Evolutionary conservation across 2,113 vertebrate genomes (phyloP).

Genomic region (Delphinapterus leucas): DNA sequence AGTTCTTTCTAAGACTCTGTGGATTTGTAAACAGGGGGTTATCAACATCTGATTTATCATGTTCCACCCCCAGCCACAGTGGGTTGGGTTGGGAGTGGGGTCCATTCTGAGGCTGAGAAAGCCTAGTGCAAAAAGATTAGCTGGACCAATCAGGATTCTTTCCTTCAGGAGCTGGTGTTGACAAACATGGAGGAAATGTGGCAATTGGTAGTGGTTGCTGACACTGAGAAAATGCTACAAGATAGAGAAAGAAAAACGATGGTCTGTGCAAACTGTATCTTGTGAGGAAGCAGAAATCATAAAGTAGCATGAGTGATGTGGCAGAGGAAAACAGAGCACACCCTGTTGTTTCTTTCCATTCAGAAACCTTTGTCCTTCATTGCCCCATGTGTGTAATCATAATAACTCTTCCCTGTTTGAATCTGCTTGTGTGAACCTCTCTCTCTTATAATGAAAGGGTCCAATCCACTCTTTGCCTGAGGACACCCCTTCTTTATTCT

Average conservation of each 20-base stretch:
- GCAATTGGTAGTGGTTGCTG: background rate
- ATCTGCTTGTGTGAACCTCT: background rate
- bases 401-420: background rate
- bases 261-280: background rate
- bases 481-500: too few species aligned
- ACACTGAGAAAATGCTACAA: background rate
- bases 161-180: background rate
- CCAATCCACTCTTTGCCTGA: background rate
- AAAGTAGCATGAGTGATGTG: background rate
- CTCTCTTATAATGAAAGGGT: background rate
- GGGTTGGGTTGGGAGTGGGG: background rate
- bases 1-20: background rate
- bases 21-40: background rate
- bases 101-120: background rate
- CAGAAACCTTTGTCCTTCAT: background rate
- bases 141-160: background rate
- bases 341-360: background rate
- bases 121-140: background rate
- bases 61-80: background rate
- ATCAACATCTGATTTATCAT: background rate
- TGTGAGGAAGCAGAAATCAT: background rate
- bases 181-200: background rate
- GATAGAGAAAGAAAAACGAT: background rate
- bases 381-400: background rate
- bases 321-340: background rate